A percentile compares a stretch with the other conserved stretches of the same genome.
Conservation (phyloP, 2,797 vertebrate genomes). For the Sebastes iracundus region DNA sequence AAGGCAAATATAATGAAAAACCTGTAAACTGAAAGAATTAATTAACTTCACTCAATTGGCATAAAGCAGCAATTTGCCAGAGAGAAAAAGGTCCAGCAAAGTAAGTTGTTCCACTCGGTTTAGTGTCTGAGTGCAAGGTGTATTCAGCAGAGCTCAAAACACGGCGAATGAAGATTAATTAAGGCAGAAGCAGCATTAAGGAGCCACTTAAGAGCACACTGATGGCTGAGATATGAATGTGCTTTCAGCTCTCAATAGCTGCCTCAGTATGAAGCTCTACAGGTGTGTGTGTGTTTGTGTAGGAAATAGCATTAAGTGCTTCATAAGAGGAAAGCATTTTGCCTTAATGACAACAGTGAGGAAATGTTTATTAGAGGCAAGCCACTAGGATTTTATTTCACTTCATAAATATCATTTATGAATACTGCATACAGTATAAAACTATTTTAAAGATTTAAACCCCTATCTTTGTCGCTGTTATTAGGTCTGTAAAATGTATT, state of each 20-base stretch:
- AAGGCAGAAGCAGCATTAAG: constrained; percentile 94
- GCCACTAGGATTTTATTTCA: not conserved
- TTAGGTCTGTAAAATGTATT: not conserved
- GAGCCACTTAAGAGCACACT: constrained; percentile 82
- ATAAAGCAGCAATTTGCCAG: constrained; percentile 47
- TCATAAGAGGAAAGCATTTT: constrained; percentile 4
- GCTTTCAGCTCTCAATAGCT: constrained; percentile 93
- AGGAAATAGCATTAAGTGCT: constrained; percentile 24
- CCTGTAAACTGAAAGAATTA: constrained; percentile 41
- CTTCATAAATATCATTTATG: not conserved
- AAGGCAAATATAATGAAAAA: constrained; percentile 54
- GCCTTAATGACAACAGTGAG: constrained; percentile 11
- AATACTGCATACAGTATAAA: not conserved
- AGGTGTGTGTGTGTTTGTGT: constrained; percentile 33
- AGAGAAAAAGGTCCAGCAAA: constrained; percentile 87
- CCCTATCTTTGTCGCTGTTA: not conserved
- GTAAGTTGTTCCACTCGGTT: constrained; percentile 64
- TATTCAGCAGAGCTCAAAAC: constrained; percentile 85
- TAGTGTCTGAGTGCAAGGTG: constrained; percentile 30
- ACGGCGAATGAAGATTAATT: constrained; percentile 97
- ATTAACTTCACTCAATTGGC: constrained; percentile 42
- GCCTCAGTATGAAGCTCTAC: constrained; percentile 34
- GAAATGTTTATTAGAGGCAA: constrained; percentile 2
- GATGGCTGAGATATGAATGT: constrained; percentile 88
- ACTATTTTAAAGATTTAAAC: not conserved